A percentile compares a stretch with the other conserved stretches of the same genome.
phyloP scores from a whole-genome alignment of 2,797 vertebrate species.

The Pampus argenteus region DNA sequence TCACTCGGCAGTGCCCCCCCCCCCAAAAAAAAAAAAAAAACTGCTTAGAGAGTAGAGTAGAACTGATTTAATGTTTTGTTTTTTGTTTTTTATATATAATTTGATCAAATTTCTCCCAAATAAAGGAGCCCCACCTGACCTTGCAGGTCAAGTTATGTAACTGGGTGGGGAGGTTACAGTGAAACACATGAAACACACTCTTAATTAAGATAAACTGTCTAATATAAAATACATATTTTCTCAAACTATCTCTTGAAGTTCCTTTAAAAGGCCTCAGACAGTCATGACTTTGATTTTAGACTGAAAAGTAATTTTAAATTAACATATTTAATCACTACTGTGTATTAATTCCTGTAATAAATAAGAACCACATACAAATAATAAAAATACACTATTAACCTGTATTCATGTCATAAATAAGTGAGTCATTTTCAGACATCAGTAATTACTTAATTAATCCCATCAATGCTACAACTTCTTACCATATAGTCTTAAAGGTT shows the following conservation, averaged over 20 bases:
- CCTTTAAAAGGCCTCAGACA: background rate
- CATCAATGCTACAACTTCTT: background rate
- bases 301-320: background rate
- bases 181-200: background rate
- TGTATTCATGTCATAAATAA: background rate
- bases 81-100: no score
- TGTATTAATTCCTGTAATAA: background rate
- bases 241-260: no score
- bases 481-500: background rate
- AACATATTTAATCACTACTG: background rate
- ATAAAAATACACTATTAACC: no score
- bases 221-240: no score
- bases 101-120: background rate
- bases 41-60: no score
- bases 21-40: no score
- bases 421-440: background rate
- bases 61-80: background rate
- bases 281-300: background rate
- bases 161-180: slow-evolving; percentile 18
- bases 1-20: background rate
- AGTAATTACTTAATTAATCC: no score
- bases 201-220: no score
- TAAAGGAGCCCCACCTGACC: background rate
- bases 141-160: slow-evolving; percentile 29
- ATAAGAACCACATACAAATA: background rate